Evolutionary conservation across 2,113 vertebrate genomes (phyloP).

Genomic region (Lasiurus borealis): DNA sequence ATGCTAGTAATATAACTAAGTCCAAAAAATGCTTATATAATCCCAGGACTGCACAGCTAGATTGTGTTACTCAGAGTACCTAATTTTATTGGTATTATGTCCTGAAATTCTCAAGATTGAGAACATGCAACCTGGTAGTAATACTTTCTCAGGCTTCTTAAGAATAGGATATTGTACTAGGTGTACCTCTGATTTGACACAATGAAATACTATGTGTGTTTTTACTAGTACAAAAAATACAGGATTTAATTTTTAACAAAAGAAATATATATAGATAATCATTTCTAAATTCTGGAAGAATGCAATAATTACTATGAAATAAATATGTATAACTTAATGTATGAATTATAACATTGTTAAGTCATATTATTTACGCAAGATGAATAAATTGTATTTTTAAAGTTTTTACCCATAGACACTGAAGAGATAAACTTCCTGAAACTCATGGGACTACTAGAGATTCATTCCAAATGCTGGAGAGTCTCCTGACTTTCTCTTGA

Average conservation of each 20-base stretch:
- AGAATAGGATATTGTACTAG: not conserved
- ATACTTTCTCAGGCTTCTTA: not conserved
- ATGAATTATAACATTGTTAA: not conserved
- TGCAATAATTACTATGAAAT: not conserved
- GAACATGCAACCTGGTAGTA: not conserved
- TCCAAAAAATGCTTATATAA: not conserved
- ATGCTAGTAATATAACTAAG: not conserved
- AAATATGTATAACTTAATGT: not conserved
- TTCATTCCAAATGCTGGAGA: constrained; percentile 9
- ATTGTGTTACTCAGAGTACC: not conserved
- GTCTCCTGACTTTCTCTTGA: not conserved
- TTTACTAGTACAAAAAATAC: not conserved
- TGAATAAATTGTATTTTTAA: constrained; percentile 45
- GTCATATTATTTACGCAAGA: not conserved
- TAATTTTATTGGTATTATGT: not conserved
- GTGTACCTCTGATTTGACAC: not conserved
- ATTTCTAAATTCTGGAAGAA: constrained; percentile 19
- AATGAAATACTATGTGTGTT: not conserved
- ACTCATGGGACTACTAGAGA: constrained; percentile 17
- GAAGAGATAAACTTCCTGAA: constrained; percentile 31
- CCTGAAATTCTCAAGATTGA: not conserved
- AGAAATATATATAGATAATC: not conserved
- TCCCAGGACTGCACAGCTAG: not conserved
- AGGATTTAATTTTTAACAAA: constrained; percentile 22
- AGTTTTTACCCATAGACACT: not conserved